phyloP scores from a whole-genome alignment of 2,888 invertebrate species.

The Exephanes ischioxanthus region DNA sequence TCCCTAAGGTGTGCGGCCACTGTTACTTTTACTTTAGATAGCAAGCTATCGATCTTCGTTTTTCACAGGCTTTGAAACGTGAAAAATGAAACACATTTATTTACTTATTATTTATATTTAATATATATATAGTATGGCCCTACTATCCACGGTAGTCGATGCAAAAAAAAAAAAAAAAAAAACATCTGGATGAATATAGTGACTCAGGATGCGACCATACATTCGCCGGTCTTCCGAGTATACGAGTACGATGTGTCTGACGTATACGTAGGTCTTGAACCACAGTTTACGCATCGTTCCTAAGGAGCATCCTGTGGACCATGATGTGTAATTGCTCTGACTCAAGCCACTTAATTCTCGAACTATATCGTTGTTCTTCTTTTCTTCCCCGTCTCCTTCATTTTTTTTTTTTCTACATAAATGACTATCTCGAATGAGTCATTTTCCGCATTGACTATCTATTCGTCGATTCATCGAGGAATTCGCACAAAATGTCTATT shows the following conservation, averaged over 20 bases:
- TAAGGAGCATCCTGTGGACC: background rate
- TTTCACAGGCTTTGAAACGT: too few relatives aligned
- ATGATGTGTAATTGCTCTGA: conserved; percentile 51
- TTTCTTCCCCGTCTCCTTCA: background rate
- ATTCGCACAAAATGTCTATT: background rate
- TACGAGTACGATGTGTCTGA: background rate
- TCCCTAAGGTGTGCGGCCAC: too few relatives aligned
- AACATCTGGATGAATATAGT: background rate
- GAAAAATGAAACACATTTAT: too few relatives aligned
- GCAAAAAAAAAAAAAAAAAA: too few relatives aligned
- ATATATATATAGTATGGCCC: too few relatives aligned
- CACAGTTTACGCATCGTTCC: conserved; percentile 12
- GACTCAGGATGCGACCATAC: conserved; percentile 35
- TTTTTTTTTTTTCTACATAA: conserved; percentile 13
- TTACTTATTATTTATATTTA: too few relatives aligned
- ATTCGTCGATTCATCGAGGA: conserved; percentile 5
- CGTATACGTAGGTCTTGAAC: background rate
- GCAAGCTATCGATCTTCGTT: too few relatives aligned
- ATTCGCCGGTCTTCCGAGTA: conserved; percentile 15
- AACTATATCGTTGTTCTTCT: background rate
- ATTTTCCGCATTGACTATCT: background rate
- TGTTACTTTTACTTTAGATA: too few relatives aligned
- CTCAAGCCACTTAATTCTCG: conserved; percentile 36
- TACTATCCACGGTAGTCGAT: too few relatives aligned
- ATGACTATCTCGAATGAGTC: conserved; percentile 34